Evolutionary conservation across 2,888 invertebrate species (phyloP).

Genomic region (Stenurella melanura): DNA sequence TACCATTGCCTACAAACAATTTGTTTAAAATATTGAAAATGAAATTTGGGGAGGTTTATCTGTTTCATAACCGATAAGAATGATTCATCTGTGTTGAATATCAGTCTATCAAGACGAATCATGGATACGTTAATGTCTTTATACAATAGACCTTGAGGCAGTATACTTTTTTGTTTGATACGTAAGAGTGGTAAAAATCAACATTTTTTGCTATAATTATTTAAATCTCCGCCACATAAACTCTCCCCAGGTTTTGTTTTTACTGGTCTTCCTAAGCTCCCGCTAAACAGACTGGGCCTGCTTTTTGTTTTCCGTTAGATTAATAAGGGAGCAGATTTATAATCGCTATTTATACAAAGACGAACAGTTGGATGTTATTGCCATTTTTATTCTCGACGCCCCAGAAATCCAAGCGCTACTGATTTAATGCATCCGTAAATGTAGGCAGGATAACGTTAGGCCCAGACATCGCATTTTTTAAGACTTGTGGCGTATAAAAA

Average conservation of each 20-base stretch:
- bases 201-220: background rate
- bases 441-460: background rate
- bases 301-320: background rate
- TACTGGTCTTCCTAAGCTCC: background rate
- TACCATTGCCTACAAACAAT: too few relatives aligned
- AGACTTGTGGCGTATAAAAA: background rate
- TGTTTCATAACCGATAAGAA: too few relatives aligned
- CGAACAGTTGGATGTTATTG: slow-evolving; percentile 6
- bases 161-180: background rate
- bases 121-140: too few relatives aligned
- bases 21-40: too few relatives aligned
- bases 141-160: too few relatives aligned
- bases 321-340: slow-evolving; percentile 7
- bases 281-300: background rate
- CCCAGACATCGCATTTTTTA: background rate
- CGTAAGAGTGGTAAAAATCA: background rate
- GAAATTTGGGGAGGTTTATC: too few relatives aligned
- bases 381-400: background rate
- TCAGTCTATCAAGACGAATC: too few relatives aligned
- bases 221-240: background rate
- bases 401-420: background rate
- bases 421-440: slow-evolving; percentile 2
- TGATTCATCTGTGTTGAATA: too few relatives aligned
- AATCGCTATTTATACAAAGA: slow-evolving; percentile 7
- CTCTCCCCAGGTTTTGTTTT: background rate